Conservation (phyloP, 2,797 vertebrate genomes). For the Acestrorhynchus altus region DNA sequence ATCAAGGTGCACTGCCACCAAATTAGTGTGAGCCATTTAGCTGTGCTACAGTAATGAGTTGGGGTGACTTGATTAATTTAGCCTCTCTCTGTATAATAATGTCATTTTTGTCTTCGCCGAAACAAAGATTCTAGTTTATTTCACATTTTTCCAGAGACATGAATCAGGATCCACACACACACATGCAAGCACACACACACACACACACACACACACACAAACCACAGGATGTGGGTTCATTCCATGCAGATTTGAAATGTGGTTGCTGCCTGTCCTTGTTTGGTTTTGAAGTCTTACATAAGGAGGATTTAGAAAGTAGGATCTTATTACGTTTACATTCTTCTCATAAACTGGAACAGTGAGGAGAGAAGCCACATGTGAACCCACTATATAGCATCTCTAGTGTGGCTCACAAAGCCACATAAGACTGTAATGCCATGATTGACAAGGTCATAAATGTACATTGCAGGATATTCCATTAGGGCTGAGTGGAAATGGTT, state of each 20-base stretch:
- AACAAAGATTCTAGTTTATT: slow-evolving; percentile 29
- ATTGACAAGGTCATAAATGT: not conserved
- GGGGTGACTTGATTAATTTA: slow-evolving; percentile 31
- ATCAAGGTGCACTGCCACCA: slow-evolving; percentile 5
- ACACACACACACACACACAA: not conserved
- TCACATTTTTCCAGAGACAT: slow-evolving; percentile 17
- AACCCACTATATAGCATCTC: not conserved
- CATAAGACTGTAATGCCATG: not conserved
- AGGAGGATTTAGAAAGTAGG: not conserved
- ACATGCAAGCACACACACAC: not conserved
- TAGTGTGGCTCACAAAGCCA: not conserved
- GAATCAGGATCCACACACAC: not conserved
- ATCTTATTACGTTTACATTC: not conserved
- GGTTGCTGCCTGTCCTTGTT: not conserved
- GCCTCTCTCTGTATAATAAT: slow-evolving; percentile 16
- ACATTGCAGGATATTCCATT: not conserved
- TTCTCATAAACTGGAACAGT: not conserved
- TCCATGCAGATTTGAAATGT: slow-evolving; percentile 5
- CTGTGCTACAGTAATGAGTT: slow-evolving; percentile 20
- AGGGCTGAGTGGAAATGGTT: not conserved
- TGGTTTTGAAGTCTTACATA: slow-evolving; percentile 6
- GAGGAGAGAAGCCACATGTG: not conserved
- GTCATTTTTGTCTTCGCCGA: slow-evolving; percentile 2
- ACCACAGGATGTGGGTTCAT: slow-evolving; percentile 7
- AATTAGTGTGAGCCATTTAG: slow-evolving; percentile 8